Evolutionary conservation across 2,113 vertebrate genomes (phyloP).

Genomic region (Eptatretus burgeri): DNA sequence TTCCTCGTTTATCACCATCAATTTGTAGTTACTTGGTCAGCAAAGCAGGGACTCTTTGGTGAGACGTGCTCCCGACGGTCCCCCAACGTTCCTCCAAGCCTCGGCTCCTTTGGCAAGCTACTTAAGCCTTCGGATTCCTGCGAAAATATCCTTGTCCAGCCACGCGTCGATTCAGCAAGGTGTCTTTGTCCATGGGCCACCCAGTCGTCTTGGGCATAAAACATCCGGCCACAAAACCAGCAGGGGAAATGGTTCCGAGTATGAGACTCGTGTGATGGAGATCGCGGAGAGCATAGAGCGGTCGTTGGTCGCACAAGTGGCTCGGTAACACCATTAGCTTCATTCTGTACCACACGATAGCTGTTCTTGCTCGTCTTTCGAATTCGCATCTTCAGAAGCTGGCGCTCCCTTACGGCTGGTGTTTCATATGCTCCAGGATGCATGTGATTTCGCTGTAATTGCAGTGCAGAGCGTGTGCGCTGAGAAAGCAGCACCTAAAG

Average conservation of each 20-base stretch:
- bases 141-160: slow-evolving; percentile 14
- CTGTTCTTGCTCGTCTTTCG: slow-evolving; percentile 51
- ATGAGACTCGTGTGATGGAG: slow-evolving; percentile 12
- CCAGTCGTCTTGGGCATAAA: slow-evolving; percentile 32
- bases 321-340: neutral
- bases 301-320: neutral
- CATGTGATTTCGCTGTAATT: no score
- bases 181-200: slow-evolving; percentile 32
- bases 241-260: slow-evolving; percentile 21
- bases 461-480: no score
- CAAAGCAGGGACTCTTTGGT: no score
- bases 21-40: no score
- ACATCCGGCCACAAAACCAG: slow-evolving; percentile 28
- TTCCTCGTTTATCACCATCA: no score
- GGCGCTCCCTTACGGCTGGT: slow-evolving; percentile 21
- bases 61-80: no score
- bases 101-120: no score
- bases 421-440: no score
- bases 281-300: neutral
- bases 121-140: no score
- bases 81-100: no score
- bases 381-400: slow-evolving; percentile 57
- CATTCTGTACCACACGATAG: slow-evolving; percentile 34
- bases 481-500: no score
- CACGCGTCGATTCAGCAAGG: slow-evolving; percentile 26